Evolutionary conservation across 2,113 vertebrate genomes (phyloP).

Genomic region (Prionailurus bengalensis): DNA sequence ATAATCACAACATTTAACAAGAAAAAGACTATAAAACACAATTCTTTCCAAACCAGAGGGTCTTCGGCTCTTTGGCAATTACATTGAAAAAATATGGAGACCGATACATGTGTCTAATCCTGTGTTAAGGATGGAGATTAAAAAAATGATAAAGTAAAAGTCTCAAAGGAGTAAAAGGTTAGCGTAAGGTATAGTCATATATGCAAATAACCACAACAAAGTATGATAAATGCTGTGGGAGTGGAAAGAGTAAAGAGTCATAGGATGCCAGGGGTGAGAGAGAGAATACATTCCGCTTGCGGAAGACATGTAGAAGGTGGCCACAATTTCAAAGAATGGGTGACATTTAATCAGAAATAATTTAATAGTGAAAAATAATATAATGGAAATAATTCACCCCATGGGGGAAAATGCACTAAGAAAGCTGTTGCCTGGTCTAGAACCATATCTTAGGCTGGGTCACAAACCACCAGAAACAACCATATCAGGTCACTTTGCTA

Average conservation of each 20-base stretch:
- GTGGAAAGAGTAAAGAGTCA: background rate
- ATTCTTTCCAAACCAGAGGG: background rate
- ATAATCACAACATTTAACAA: background rate
- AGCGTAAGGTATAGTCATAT: background rate
- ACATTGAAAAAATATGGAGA: background rate
- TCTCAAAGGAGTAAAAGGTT: background rate
- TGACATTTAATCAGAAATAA: constrained; percentile 22
- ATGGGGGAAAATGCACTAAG: background rate
- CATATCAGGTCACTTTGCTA: background rate
- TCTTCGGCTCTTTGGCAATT: background rate
- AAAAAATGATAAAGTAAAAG: background rate
- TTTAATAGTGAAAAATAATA: background rate
- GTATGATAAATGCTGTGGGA: background rate
- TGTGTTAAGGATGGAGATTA: background rate
- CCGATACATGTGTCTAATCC: background rate
- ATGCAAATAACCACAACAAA: background rate
- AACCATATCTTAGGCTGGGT: background rate
- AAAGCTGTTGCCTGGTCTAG: background rate
- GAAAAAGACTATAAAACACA: background rate
- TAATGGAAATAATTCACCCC: background rate
- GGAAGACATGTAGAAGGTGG: background rate
- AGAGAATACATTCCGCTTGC: background rate
- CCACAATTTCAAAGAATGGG: background rate
- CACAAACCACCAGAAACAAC: background rate
- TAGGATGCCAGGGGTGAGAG: background rate